Evolutionary conservation across 2,888 invertebrate species (phyloP).

Genomic region (Polyommatus iphigenia): DNA sequence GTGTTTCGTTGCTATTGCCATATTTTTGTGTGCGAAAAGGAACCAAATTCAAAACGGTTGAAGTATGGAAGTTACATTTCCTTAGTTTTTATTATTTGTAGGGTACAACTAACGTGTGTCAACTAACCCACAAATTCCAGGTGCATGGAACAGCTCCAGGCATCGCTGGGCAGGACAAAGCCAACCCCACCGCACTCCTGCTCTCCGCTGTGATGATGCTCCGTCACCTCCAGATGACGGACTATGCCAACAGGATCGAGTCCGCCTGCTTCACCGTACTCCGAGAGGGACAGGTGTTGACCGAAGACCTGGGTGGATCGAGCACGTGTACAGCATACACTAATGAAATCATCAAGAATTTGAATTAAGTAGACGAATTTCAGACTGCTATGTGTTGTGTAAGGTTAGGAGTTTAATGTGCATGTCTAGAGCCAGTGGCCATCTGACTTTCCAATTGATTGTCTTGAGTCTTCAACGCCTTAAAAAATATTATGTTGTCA

Average conservation of each 20-base stretch:
- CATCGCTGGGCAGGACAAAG: constrained; percentile 97
- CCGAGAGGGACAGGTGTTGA: constrained; percentile 88
- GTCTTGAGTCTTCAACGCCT: too few relatives aligned
- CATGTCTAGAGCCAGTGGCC: neutral
- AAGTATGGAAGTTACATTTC: too few relatives aligned
- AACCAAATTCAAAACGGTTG: too few relatives aligned
- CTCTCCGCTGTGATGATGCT: constrained; percentile 99
- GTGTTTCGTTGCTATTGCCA: too few relatives aligned
- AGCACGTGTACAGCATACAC: constrained; percentile 97
- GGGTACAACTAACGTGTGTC: constrained; percentile 21
- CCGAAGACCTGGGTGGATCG: constrained; percentile 96
- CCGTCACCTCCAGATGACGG: constrained; percentile 89
- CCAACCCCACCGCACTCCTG: constrained; percentile 98
- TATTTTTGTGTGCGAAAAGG: too few relatives aligned
- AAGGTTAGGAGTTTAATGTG: neutral
- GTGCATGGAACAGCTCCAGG: constrained; percentile 98
- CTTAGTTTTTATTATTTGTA: too few relatives aligned
- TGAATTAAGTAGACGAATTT: constrained; percentile 45
- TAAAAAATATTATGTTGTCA: too few relatives aligned
- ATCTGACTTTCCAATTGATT: too few relatives aligned
- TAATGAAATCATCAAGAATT: constrained; percentile 85
- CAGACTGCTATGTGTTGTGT: neutral
- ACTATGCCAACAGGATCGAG: constrained; percentile 89
- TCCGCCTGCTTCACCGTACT: constrained; percentile 91
- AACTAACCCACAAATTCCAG: constrained; percentile 62